Percentiles rank a stretch among this genome's conserved stretches.
phyloP scores from a whole-genome alignment of 2,888 invertebrate species.

The Doris montereyensis region DNA sequence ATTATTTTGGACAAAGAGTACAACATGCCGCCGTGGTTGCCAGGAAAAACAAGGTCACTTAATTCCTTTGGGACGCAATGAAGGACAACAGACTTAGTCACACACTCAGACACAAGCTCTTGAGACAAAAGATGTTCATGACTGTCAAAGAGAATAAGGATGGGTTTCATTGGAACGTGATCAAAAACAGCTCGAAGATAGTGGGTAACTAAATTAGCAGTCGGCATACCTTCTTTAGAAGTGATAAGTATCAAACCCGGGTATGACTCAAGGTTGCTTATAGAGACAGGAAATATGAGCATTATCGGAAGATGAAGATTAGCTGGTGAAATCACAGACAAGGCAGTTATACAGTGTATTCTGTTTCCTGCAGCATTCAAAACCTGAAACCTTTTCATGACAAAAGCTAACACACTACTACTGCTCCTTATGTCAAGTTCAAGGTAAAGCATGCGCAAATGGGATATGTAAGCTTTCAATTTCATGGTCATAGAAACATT shows the following conservation, averaged over 20 bases:
- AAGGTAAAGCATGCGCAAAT: neutral
- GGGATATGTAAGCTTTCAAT: neutral
- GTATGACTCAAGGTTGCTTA: neutral
- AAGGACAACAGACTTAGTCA: neutral
- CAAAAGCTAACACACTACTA: neutral
- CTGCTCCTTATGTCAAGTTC: neutral
- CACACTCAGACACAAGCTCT: constrained; percentile 10
- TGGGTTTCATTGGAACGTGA: neutral
- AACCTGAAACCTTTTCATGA: neutral
- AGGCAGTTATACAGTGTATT: neutral
- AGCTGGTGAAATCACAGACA: neutral
- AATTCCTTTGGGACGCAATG: constrained; percentile 22
- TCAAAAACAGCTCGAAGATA: constrained; percentile 17
- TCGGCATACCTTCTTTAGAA: constrained; percentile 9
- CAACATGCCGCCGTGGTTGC: constrained; percentile 15
- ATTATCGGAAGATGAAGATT: neutral
- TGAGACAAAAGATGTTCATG: constrained; percentile 10
- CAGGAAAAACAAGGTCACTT: constrained; percentile 29
- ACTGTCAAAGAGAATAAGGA: constrained; percentile 22
- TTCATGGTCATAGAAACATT: neutral
- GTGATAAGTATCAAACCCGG: neutral
- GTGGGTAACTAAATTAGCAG: neutral
- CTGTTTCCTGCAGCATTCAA: neutral
- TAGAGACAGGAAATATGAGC: constrained; percentile 9
- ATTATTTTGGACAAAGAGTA: neutral